These are phyloP conservation scores for Nothoprocta perdicaria DNA, from an alignment of 2,113 vertebrate genomes.

Conservation along the genomic window DNA sequence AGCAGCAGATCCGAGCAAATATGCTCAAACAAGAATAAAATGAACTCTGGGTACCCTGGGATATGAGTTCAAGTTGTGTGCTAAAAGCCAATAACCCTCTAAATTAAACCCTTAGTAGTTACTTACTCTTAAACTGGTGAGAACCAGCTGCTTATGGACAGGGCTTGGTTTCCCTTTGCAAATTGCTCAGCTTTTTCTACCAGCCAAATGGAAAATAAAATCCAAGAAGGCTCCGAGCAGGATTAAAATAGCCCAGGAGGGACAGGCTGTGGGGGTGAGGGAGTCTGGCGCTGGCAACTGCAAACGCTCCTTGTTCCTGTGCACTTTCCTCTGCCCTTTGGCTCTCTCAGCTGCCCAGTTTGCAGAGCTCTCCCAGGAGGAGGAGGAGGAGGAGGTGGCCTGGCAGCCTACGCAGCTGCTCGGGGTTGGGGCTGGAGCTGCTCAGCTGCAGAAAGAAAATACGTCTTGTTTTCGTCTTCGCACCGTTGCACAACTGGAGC, in stretches of 20 bases:
- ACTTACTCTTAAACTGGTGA: not conserved
- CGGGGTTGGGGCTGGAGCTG: slow-evolving; percentile 43
- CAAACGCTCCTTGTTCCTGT: slow-evolving; percentile 42
- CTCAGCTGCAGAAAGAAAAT: slow-evolving; percentile 59
- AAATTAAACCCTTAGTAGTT: not conserved
- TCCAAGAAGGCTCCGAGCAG: not conserved
- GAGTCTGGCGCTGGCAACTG: not conserved
- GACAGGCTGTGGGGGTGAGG: not conserved
- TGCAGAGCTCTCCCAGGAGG: slow-evolving; percentile 15
- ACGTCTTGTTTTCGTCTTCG: slow-evolving; percentile 40
- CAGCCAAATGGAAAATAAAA: slow-evolving; percentile 35
- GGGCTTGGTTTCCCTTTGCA: not conserved
- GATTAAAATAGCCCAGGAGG: slow-evolving; percentile 69
- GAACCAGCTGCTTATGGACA: not conserved
- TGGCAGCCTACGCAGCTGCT: not conserved
- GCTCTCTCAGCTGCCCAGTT: slow-evolving; percentile 65
- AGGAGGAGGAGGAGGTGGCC: not conserved
- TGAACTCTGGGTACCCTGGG: not conserved
- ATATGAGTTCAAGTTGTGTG: rapidly evolving
- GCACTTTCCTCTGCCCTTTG: slow-evolving; percentile 64
- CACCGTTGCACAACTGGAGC: slow-evolving; percentile 47
- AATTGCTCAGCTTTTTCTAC: not conserved
- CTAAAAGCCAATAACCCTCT: not conserved
- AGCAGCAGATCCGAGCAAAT: rapidly evolving
- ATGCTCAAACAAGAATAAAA: not conserved